Evolutionary conservation across 2,888 invertebrate genomes (phyloP).

Genomic region (Saturnia japonica): DNA sequence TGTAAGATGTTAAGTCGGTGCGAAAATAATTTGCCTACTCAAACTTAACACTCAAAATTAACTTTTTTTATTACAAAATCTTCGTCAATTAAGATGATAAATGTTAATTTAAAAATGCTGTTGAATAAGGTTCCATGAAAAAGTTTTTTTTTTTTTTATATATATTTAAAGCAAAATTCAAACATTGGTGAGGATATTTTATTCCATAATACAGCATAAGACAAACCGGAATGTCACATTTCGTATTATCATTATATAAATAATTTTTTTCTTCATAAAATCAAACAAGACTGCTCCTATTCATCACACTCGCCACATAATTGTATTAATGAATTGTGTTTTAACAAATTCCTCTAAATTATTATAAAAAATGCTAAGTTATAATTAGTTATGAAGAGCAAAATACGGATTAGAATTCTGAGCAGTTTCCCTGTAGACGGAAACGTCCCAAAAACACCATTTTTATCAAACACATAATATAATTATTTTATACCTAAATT

Average conservation of each 20-base stretch:
- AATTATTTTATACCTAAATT: conserved; percentile 76
- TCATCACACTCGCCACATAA: conserved; percentile 71
- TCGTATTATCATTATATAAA: conserved; percentile 71
- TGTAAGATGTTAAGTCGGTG: neutral
- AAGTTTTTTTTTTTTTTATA: conserved; percentile 5
- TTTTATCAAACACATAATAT: conserved; percentile 72
- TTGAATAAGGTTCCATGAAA: neutral
- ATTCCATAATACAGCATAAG: conserved; percentile 82
- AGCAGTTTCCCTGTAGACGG: conserved; percentile 62
- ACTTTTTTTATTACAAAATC: neutral
- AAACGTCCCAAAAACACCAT: conserved; percentile 72
- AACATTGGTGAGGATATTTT: conserved; percentile 80
- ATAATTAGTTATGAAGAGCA: conserved; percentile 80
- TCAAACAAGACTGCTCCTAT: conserved; percentile 70
- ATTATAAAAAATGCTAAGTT: conserved; percentile 81
- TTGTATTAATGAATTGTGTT: conserved; percentile 66
- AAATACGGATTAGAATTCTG: conserved; percentile 71
- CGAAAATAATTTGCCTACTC: neutral
- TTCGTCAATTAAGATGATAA: neutral
- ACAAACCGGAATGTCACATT: conserved; percentile 82
- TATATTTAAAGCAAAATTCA: conserved; percentile 34
- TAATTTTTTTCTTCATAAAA: conserved; percentile 64
- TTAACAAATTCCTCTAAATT: conserved; percentile 79
- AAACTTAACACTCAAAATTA: too few relatives aligned
- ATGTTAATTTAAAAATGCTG: neutral